Evolutionary conservation across 37 sponge, comb jelly and placozoan genomes (phyloP), one percentile per base, ranked within the genome.

Genomic region (Agelas oroides): DNA sequence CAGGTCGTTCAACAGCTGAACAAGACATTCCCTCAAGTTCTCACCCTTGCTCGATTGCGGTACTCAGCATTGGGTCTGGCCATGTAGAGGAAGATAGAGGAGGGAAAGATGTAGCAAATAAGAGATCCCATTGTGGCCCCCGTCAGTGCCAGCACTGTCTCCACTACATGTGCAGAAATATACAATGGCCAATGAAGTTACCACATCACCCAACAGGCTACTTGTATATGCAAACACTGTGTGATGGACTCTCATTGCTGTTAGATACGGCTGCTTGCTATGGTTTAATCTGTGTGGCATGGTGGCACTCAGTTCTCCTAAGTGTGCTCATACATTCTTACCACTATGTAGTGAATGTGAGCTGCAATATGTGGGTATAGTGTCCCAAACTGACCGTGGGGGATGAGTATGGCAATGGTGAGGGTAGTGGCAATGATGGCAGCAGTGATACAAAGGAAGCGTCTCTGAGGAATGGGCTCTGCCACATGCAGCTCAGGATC

Each of bases 61-160:
- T n/a, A 37, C 40, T 72, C 75, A 30, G 81, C 75, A 24, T 63
- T 73, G 20, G 59, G 56, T 14, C 81, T 82, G 34, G 82, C 73
- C 37, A 90, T 67, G 15, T 87, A 84, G 24, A 95, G 82, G 71
- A 86, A 93, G 32, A 91, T 68, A 1, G 75, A 35, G 21, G 86
- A 82, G 15, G 98, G 98, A 55, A 91, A 89, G 39, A 97, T 78
- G 73, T 71, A 92, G 67, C 89, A 76, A 38, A 97, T 83, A 25
- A 90, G 39, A 12, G 89, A 75, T 0, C 95, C 98, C 28, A 71
- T 63, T 17, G 90, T 85, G 34, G 96, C 93, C 5, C 97, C 97
- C 24, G 89, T 93, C 59, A 96, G 83, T 21, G 69, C 76, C 12
- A 96, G 73, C 1, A 96, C 81, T 20, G 78, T 31, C 60, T 93